Base-by-base conservation (phyloP, 2,888 invertebrate species). In the Watsonalla cultraria region DNA sequence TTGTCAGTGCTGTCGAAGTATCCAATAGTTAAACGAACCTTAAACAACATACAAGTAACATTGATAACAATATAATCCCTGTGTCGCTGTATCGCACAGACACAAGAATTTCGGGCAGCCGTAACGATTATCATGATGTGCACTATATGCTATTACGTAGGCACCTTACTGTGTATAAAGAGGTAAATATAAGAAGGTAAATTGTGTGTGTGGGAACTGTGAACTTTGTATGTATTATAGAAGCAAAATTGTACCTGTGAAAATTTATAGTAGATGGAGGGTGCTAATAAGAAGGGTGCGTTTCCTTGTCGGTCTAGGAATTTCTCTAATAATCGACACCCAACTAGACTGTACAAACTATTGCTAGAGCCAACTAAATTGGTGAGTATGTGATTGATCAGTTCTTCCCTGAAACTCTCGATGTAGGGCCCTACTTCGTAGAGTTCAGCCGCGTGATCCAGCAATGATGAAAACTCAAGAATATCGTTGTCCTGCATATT, bases 261-360 rank as follows among this genome's bases (percentile, higher is more conserved):
- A 66, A 81, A 82, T 54, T 84, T 78, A 51, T 84, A 84, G 55
- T 78, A 84, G 49, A 93, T 84, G n/a, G 80, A 86, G 0, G 93
- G 93, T 0, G 86, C 84, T 54, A 85, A 76, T 59, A 93, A 84
- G 54, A 82, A 72, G 0, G 71, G 56, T 11, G 76, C 78, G 58
- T 94, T 94, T 0, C 80, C 71, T 42, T 86, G 83, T 46, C 93
- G 82, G 65, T 94, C 94, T 5, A 94, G 71, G 51, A 94, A 78
- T 61, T 87, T 83, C 45, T 92, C 90, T 42, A 93, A 68, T 0
- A 93, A 84, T 13, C 92, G 80, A 63, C 91, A 91, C 0, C 92
- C 93, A 11, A 93, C 71, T 0, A 93, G 74, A 65, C 91, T 92
- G 45, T 89, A 82, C 5, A 91, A 65, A 47, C 82, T 66, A 56